phyloP scores from a whole-genome alignment of 1,140 invertebrate species.

The Andricus grossulariae region DNA sequence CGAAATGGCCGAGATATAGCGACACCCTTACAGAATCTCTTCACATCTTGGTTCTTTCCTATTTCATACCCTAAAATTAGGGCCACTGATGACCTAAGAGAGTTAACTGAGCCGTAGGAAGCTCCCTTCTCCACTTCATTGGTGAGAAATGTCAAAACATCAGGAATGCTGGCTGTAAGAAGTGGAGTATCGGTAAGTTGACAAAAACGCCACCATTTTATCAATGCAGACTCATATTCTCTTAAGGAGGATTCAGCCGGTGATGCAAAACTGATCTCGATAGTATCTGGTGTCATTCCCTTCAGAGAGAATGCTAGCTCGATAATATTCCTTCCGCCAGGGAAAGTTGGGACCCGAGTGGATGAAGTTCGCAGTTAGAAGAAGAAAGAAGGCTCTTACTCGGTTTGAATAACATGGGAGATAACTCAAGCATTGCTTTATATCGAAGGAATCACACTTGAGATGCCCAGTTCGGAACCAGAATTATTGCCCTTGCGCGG shows the following conservation, averaged over 20 bases:
- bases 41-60: slow-evolving; percentile 34
- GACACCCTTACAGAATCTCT: slow-evolving; percentile 43
- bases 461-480: not conserved
- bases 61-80: slow-evolving; percentile 36
- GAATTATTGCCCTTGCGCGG: not conserved
- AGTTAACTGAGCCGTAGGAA: slow-evolving; percentile 34
- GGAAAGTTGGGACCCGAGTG: slow-evolving; percentile 5
- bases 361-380: slow-evolving; percentile 4
- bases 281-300: no score
- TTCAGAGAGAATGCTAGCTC: no score
- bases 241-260: no score
- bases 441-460: not conserved
- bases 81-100: slow-evolving; percentile 39
- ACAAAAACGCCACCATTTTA: slow-evolving; percentile 25
- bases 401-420: no score
- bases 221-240: no score
- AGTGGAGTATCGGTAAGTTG: not conserved
- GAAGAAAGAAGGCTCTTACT: not conserved
- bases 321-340: slow-evolving; percentile 28
- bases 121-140: slow-evolving; percentile 20
- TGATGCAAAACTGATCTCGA: no score
- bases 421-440: not conserved
- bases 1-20: slow-evolving; percentile 27
- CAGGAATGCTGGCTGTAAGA: not conserved
- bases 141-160: slow-evolving; percentile 33